phyloP scores from a whole-genome alignment of 1,140 invertebrate species.

The Agrypnia vestita region DNA sequence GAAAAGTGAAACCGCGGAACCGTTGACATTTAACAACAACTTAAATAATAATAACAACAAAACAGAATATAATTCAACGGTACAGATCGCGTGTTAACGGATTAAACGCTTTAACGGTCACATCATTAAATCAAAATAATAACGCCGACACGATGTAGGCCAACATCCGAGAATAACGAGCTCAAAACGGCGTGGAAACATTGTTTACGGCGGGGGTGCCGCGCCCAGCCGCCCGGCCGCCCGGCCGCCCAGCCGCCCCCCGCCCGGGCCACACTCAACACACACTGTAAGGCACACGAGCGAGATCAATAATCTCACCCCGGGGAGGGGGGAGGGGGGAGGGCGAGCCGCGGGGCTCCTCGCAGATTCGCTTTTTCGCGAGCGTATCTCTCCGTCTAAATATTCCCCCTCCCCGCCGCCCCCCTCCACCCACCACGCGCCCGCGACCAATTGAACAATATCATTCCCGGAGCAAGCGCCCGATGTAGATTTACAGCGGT shows the following conservation, averaged over 20 bases:
- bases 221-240: constrained; percentile 7
- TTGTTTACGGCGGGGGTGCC: constrained; percentile 53
- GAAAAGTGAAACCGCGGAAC: no score
- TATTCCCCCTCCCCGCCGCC: constrained; percentile 44
- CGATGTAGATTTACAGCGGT: not conserved
- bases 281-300: constrained; percentile 56
- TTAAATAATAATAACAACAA: not conserved
- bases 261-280: constrained; percentile 50
- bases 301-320: constrained; percentile 62
- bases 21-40: no score
- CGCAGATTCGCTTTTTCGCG: constrained; percentile 61
- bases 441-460: constrained; percentile 57
- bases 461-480: constrained; percentile 31
- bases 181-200: constrained; percentile 60
- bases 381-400: constrained; percentile 61
- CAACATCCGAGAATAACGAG: constrained; percentile 60
- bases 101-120: constrained; percentile 42
- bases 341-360: constrained; percentile 36
- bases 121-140: constrained; percentile 60
- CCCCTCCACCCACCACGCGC: constrained; percentile 9
- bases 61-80: not conserved
- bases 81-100: constrained; percentile 1
- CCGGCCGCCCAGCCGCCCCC: constrained; percentile 25
- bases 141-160: constrained; percentile 42
- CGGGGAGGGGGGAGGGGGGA: constrained; percentile 53